A percentile compares a stretch with the other conserved stretches of the same genome.
These are phyloP conservation scores for Parazoanthus darwini DNA, from an alignment of 92 coral and sea anemone genomes.

Conservation along the genomic window DNA sequence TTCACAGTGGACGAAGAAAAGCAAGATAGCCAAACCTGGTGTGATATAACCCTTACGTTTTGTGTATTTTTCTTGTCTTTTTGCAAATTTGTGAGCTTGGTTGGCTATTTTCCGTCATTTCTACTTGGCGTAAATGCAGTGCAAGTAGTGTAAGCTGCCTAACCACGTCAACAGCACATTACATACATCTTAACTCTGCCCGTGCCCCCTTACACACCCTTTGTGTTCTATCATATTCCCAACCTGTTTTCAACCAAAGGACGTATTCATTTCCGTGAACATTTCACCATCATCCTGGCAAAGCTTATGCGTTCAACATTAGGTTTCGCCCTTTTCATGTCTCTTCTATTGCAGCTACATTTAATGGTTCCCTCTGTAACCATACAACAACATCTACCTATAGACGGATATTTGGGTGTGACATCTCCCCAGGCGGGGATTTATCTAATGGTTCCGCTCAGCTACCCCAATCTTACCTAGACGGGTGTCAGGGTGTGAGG, in stretches of 20 bases:
- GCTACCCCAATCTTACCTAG: constrained; percentile 49
- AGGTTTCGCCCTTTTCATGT: neutral
- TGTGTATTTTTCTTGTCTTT: too few species aligned
- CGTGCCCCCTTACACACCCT: too few species aligned
- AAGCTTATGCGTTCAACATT: neutral
- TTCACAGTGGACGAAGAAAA: too few species aligned
- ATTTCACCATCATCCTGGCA: neutral
- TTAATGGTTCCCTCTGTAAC: constrained; percentile 71
- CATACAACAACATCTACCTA: constrained; percentile 53
- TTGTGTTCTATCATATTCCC: neutral
- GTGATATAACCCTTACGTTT: too few species aligned
- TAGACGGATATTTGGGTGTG: constrained; percentile 80
- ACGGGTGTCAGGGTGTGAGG: constrained; percentile 80
- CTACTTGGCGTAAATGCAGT: too few species aligned
- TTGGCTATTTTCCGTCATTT: too few species aligned
- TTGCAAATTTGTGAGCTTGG: too few species aligned
- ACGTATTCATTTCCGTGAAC: neutral
- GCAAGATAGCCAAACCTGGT: too few species aligned
- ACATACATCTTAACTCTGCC: too few species aligned
- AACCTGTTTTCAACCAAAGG: neutral
- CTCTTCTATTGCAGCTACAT: neutral
- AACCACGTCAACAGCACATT: too few species aligned
- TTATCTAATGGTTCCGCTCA: too few species aligned
- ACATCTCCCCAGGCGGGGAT: constrained; percentile 67
- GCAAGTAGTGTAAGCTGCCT: too few species aligned